Evolutionary conservation across 64 coral and sea anemone genomes (phyloP), one percentile per base, ranked within the genome.

Genomic region (Montipora sp.): DNA sequence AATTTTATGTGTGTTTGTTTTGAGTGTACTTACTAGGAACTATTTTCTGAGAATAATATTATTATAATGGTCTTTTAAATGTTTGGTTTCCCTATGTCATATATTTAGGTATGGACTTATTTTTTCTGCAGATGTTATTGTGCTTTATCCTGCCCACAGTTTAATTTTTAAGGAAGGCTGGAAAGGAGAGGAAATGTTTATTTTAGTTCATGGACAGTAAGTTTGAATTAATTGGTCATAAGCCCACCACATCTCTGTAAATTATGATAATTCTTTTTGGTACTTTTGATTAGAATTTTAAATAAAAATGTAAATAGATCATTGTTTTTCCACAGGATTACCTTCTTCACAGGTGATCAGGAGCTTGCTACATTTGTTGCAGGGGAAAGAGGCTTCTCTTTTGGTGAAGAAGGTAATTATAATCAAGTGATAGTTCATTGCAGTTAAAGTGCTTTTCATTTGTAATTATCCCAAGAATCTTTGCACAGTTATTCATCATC

Each of bases 341-440:
- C 76, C 45, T 93, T 96, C 21, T 96, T 71, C 75, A 94, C 92
- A 3, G 75, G 75, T 1, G 76, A 92, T 11, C 92, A 91, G 18
- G 69, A 94, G 18, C 74, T 96, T 73, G 95, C 88, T 11, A 89
- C 81, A 16, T 88, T 96, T 94, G 95, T 87, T 91, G 92, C 92
- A 59, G 88, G 95, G 18, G 92, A 89, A 44, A 67, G 81, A 59
- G 95, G 95, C 12, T 96, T 96, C 88, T 78, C 82, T 46, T 96
- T 96, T 91, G 95, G 95, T 43, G 95, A 96, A 55, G 95, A 96
- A 94, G 95, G 95, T 94, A 84, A n/a, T 51, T 21, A 36, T 19
- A 2, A 21, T 23, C 19, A 12, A 67, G 8, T 67, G 63, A 67
- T 12, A 7, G 4, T 67, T 5, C 14, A 13, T 67, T 12, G 15